phyloP scores from a whole-genome alignment of 2,888 invertebrate species.

The Conistra vaccinii region DNA sequence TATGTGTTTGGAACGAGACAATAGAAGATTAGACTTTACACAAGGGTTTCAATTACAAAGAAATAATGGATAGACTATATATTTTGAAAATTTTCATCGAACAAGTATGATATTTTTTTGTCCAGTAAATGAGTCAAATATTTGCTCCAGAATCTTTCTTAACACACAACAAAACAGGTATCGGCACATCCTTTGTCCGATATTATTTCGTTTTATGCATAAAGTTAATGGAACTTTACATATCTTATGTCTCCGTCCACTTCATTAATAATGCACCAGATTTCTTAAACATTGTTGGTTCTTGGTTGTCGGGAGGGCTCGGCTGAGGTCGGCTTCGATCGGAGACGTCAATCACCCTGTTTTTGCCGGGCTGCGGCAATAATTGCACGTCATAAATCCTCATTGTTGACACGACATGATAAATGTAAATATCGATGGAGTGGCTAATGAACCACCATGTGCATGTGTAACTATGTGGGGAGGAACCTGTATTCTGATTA shows the following conservation, averaged over 20 bases:
- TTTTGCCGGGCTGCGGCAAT: conserved; percentile 76
- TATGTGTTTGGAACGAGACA: conserved; percentile 6
- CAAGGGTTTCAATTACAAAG: background rate
- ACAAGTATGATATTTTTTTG: background rate
- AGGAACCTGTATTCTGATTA: conserved; percentile 55
- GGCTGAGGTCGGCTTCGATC: conserved; percentile 35
- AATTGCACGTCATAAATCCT: conserved; percentile 86
- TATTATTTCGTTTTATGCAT: conserved; percentile 51
- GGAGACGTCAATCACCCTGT: conserved; percentile 78
- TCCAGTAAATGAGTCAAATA: conserved; percentile 26
- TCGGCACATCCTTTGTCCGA: conserved; percentile 54
- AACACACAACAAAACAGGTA: conserved; percentile 42
- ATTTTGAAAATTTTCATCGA: background rate
- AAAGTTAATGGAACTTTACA: conserved; percentile 59
- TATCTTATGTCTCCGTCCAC: conserved; percentile 56
- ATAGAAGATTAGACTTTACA: background rate
- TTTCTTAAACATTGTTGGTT: conserved; percentile 62
- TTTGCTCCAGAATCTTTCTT: conserved; percentile 26
- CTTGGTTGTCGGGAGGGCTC: conserved; percentile 38
- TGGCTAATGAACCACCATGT: conserved; percentile 70
- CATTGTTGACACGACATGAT: conserved; percentile 82
- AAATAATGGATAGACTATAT: background rate
- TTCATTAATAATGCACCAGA: conserved; percentile 62
- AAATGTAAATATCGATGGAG: conserved; percentile 78
- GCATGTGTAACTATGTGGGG: conserved; percentile 19